phyloP scores from a whole-genome alignment of 35 echinoderm and acorn worm genomes.

The Ptychodera flava region DNA sequence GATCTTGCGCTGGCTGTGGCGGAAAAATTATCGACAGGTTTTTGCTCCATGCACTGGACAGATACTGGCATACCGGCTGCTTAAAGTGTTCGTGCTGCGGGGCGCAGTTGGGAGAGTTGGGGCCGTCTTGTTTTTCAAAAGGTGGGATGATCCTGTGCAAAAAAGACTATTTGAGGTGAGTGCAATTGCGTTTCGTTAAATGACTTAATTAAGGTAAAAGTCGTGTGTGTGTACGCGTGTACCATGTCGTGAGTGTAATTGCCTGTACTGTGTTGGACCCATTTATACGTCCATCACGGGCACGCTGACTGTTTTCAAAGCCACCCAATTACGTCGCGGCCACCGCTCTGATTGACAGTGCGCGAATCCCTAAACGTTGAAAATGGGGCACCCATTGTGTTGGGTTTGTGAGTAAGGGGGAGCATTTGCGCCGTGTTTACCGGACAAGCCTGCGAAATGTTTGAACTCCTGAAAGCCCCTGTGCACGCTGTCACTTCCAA shows the following conservation, averaged over 20 bases:
- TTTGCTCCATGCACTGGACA: slow-evolving; percentile 86
- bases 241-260: not conserved
- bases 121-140: slow-evolving; percentile 93
- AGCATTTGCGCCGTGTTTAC: not conserved
- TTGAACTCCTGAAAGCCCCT: not conserved
- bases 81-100: slow-evolving; percentile 90
- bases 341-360: not conserved
- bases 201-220: not conserved
- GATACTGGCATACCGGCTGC: slow-evolving; percentile 97
- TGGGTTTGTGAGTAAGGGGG: not conserved
- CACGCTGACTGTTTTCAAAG: not conserved
- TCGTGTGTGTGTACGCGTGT: not conserved
- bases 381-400: not conserved
- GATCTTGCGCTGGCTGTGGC: slow-evolving; percentile 92
- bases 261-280: not conserved
- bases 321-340: not conserved
- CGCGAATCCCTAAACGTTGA: not conserved
- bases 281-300: not conserved
- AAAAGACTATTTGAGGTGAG: slow-evolving; percentile 98
- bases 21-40: slow-evolving; percentile 91
- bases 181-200: not conserved
- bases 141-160: slow-evolving; percentile 94
- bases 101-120: slow-evolving; percentile 79
- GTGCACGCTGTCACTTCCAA: not conserved
- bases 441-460: not conserved